Conservation (phyloP, 2,888 invertebrate genomes). For the Meiosimyza platycephala region DNA sequence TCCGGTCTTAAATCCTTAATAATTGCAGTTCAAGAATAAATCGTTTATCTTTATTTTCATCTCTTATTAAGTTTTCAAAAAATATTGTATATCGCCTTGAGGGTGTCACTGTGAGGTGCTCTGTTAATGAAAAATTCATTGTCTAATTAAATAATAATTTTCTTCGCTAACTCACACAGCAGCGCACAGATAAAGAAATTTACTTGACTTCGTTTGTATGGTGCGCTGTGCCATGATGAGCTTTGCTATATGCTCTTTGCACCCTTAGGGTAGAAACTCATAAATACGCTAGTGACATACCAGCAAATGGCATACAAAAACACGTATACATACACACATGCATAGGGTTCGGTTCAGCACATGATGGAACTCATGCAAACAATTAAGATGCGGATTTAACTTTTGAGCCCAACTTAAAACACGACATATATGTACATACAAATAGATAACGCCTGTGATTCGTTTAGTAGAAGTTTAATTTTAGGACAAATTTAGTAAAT, state of each 20-base stretch:
- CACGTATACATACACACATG: neutral
- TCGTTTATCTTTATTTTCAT: too few relatives aligned
- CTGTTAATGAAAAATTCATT: slow-evolving; percentile 39
- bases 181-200: neutral
- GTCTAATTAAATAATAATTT: slow-evolving; percentile 42
- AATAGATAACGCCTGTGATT: neutral
- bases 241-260: neutral
- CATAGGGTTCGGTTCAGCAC: too few relatives aligned
- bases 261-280: slow-evolving; percentile 12
- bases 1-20: too few relatives aligned
- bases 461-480: too few relatives aligned
- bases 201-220: too few relatives aligned
- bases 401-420: too few relatives aligned
- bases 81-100: neutral
- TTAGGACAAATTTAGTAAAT: too few relatives aligned
- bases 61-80: too few relatives aligned
- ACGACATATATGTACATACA: neutral
- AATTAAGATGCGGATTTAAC: too few relatives aligned
- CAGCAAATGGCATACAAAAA: neutral
- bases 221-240: neutral
- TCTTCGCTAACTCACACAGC: slow-evolving; percentile 29
- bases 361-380: too few relatives aligned
- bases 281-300: slow-evolving; percentile 13
- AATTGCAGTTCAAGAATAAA: too few relatives aligned
- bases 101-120: slow-evolving; percentile 21